Base-by-base conservation (phyloP, 2,113 vertebrate species). In the Passer montanus region DNA sequence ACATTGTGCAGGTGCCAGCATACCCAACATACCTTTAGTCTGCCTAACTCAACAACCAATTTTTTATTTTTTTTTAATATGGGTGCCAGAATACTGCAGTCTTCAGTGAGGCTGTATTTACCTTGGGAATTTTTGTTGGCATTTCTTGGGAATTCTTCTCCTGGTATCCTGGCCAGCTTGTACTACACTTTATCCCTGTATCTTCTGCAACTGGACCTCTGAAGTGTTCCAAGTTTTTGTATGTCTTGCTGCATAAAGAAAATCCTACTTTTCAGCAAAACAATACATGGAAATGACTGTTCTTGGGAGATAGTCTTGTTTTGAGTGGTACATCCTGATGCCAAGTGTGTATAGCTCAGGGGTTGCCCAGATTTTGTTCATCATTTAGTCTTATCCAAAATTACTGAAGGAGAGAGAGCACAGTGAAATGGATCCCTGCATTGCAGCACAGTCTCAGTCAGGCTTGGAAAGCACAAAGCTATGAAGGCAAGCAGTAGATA, bases 241-340 rank as follows among this genome's bases (percentile, higher is more conserved):
- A 74, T 75, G 58, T 81, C 70, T 91, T 88, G 77, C n/a, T 66
- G 84, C 41, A 74, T 88, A 89, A 94, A 90, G 78, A 93, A 94
- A 92, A 97, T 78, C 60, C 56, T 80, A 27, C 27, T 87, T 96
- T 94, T 86, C 50, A 91, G 68, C 66, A 89, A 93, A 90, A 47
- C 67, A 82, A 21, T 82, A 41, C 20, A 47, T 84, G 70, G 50
- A 52, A 55, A 47, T 41, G 79, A 28, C 50, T 91, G 39, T 20
- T 89, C 35, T 47, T 72, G 58, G 1, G 23, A 73, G 35, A 26
- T 15, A 53, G 82, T 79, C 84, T 56, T 79, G 63, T 84, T 79
- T 91, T 46, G 82, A 50, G 52, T 68, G 53, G 87, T 90, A 84
- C 44, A 20, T 81, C 3, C 3, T 84, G 58, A 56, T 86, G 93